Base-by-base conservation (phyloP, 2,113 vertebrate genomes). In the Megalops atlanticus region DNA sequence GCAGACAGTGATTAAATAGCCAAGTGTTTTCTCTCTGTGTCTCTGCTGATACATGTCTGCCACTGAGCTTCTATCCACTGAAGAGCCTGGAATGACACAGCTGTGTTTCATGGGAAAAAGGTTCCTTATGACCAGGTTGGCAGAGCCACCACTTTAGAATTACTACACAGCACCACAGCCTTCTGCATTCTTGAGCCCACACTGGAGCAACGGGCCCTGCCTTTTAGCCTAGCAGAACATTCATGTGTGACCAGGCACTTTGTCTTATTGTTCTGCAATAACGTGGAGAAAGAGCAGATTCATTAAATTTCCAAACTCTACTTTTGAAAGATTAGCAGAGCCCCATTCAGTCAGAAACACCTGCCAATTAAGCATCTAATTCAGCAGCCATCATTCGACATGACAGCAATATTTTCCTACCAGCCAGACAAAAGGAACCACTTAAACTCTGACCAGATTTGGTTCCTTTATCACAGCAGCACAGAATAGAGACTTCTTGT, bases 311-410 rank as follows among this genome's bases (percentile, higher is more conserved):
- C 49, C 58, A 70, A 74, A 38, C 36, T 77, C 40, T 69, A 75
- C 52, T 38, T 54, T 41, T 76, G 68, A 69, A 49, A 86, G 85
- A 88, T 84, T 85, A 88, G 84, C 43, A 33, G 33, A 76, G 69
- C 33, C 79, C 58, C 58, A 80, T 81, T 82, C 83, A 84, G 75
- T 64, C 24, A 72, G 31, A 49, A 31, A 18, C 36, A 80, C 69
- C 49, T 54, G 76, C 49, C 76, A 80, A 84, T 83, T 83, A 81
- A 83, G 76, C 58, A 81, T 27, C 80, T 79, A 81, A 69, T 82
- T 85, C 85, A 84, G 69, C 18, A 58, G 31, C 83, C n/a, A 74
- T 76, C 82, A 47, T 75, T 79, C 84, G 75, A 75, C 71, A 82
- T 71, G 80, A 76, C 24, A 15, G 79, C 40, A 84, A 83, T 3